Evolutionary conservation across 2,113 vertebrate genomes (phyloP).

Genomic region (Turdus rufiventris): DNA sequence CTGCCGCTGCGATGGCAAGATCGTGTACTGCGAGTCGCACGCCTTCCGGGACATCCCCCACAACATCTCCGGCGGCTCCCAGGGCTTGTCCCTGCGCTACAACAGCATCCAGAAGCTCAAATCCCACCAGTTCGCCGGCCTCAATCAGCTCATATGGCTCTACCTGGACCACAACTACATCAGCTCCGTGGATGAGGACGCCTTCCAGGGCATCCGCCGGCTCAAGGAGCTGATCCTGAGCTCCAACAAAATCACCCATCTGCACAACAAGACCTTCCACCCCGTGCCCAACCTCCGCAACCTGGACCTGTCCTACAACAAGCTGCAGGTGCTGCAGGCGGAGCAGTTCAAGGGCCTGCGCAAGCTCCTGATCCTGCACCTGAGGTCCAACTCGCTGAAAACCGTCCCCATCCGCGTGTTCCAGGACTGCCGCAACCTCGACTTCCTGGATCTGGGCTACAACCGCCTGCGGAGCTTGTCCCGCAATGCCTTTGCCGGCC

Average conservation of each 20-base stretch:
- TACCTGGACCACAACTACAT: conserved; percentile 99
- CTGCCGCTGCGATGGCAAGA: conserved; percentile 97
- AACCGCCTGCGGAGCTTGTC: conserved; percentile 93
- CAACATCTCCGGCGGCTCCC: conserved; percentile 91
- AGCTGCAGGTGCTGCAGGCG: conserved; percentile 85
- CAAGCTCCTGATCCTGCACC: conserved; percentile 91
- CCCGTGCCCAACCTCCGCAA: conserved; percentile 93
- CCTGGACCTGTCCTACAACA: conserved; percentile 96
- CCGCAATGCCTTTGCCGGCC: conserved; percentile 92
- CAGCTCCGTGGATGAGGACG: conserved; percentile 86
- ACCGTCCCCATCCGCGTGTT: conserved; percentile 90
- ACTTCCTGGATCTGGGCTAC: conserved; percentile 95
- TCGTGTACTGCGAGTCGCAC: conserved; percentile 96
- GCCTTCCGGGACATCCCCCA: conserved; percentile 91
- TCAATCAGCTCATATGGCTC: conserved; percentile 95
- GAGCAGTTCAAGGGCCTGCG: conserved; percentile 91
- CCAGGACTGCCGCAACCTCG: conserved; percentile 94
- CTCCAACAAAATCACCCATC: conserved; percentile 91
- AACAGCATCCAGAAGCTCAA: conserved; percentile 94
- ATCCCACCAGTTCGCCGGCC: conserved; percentile 89
- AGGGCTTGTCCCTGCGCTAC: conserved; percentile 94
- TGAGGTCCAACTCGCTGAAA: conserved; percentile 93
- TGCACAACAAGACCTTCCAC: conserved; percentile 92
- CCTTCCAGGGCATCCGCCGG: conserved; percentile 90
- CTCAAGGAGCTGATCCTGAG: conserved; percentile 96